Conservation (phyloP, 2,113 vertebrate genomes). For the Salvator merianae region DNA sequence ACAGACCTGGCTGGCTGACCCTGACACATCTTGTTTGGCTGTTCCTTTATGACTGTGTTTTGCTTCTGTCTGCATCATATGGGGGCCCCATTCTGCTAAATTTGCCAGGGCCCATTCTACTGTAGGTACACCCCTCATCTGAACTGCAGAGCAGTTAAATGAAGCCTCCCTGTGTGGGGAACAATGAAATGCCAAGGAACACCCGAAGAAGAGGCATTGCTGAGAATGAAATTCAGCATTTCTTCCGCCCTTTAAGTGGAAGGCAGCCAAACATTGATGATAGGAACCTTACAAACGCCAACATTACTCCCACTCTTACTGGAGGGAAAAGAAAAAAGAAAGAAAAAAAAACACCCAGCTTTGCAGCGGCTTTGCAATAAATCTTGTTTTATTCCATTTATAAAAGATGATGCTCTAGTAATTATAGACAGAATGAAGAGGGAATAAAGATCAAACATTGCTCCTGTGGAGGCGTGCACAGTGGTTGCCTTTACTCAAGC, state of each 20-base stretch:
- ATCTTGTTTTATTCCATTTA: slow-evolving; percentile 1
- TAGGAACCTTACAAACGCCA: slow-evolving; percentile 15
- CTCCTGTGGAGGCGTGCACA: neutral
- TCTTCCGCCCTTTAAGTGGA: slow-evolving; percentile 13
- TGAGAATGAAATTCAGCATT: slow-evolving; percentile 39
- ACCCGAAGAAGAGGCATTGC: neutral
- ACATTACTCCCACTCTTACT: slow-evolving; percentile 14
- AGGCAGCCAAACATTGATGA: slow-evolving; percentile 19
- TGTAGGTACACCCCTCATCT: slow-evolving; percentile 4
- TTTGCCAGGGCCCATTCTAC: too few species aligned
- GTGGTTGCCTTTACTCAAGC: neutral
- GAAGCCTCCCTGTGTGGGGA: slow-evolving; percentile 1
- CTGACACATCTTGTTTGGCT: too few species aligned
- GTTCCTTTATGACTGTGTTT: too few species aligned
- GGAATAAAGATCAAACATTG: slow-evolving; percentile 5
- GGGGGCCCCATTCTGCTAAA: too few species aligned
- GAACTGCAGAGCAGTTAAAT: slow-evolving; percentile 18
- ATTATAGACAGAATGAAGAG: neutral
- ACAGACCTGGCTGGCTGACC: too few species aligned
- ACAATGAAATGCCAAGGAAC: slow-evolving; percentile 20
- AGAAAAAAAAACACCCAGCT: neutral
- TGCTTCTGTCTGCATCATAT: too few species aligned
- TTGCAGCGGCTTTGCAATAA: neutral
- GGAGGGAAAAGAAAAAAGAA: neutral
- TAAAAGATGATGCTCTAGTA: neutral